Evolutionary conservation across 2,113 vertebrate species (phyloP).

Genomic region (Sphyrna mokarran): DNA sequence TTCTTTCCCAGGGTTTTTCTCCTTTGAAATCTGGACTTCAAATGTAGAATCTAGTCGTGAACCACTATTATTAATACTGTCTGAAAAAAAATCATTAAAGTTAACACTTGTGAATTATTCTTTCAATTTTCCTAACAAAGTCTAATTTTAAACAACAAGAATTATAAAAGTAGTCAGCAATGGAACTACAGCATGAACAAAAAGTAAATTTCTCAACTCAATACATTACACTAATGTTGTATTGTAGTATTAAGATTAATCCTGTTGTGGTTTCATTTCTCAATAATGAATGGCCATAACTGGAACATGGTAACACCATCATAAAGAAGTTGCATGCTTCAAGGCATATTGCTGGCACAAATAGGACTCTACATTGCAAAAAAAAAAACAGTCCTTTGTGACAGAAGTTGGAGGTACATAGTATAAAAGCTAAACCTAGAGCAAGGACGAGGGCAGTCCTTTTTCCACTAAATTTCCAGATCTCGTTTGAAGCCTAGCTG

Average conservation of each 20-base stretch:
- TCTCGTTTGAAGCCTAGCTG: background rate
- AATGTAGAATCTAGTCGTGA: background rate
- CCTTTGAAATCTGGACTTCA: background rate
- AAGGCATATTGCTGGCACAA: background rate
- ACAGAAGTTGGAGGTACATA: background rate
- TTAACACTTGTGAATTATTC: background rate
- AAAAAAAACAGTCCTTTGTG: background rate
- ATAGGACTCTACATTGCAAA: background rate
- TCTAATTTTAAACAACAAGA: background rate
- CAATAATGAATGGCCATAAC: background rate
- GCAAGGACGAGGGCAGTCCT: background rate
- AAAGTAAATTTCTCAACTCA: background rate
- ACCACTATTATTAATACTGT: slow-evolving; percentile 9
- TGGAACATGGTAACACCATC: background rate
- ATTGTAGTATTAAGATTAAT: background rate
- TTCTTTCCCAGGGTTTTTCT: background rate
- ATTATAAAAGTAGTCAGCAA: background rate
- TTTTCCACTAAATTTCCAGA: background rate
- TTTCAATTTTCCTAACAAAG: background rate
- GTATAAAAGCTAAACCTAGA: background rate
- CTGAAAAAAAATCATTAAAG: background rate
- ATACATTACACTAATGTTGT: background rate
- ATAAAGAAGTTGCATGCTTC: background rate
- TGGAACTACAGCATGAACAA: background rate
- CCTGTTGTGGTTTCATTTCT: background rate